Evolutionary conservation across 2,797 vertebrate genomes (phyloP), one percentile per base, ranked within the genome.

Genomic region (Tenualosa thibaudeaui): DNA sequence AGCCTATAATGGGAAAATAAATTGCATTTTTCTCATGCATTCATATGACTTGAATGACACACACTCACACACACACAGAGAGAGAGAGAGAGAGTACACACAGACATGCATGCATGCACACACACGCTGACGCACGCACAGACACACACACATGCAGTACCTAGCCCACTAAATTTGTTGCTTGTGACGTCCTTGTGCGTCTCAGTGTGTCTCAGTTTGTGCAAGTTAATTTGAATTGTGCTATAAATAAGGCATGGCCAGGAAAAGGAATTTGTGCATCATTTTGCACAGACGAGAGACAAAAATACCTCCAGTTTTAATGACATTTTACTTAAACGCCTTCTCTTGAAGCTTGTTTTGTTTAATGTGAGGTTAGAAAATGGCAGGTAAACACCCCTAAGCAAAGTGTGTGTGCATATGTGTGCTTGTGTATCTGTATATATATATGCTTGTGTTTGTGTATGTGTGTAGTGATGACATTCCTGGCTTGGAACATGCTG

Each of bases 11-110:
- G 71, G 71, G 71, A 78, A 46, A 46, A 78, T 46, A 78, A 46
- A 78, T 78, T 78, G 71, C 71, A 78, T 40, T 78, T 78, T 78
- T 7, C 37, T 78, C 71, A 78, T 78, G 71, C 71, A 78, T 46
- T 78, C 40, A 78, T 46, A 40, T 46, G 17, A 62, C 54, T 56
- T 56, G 50, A 71, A 71, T 12, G 50, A 65, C 60, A 71, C 65
- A 78, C 40, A 46, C 17, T 46, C 71, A 22, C 37, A 46, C 6
- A 78, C 40, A 46, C 15, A 46, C 37, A 19, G 12, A 31, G 31
- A 31, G 31, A 31, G 31, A 31, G 31, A 31, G 31, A 31, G 31
- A 31, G 31, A 31, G 1, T 31, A 78, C 37, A 22, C 71, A 46
- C 9, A n/a, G 9, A 26, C 26, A 26, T 3, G 19, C 68, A 43